Evolutionary conservation across 2,888 invertebrate species (phyloP), one percentile per base, ranked within the genome.

Genomic region (Trichopoda pennipes): DNA sequence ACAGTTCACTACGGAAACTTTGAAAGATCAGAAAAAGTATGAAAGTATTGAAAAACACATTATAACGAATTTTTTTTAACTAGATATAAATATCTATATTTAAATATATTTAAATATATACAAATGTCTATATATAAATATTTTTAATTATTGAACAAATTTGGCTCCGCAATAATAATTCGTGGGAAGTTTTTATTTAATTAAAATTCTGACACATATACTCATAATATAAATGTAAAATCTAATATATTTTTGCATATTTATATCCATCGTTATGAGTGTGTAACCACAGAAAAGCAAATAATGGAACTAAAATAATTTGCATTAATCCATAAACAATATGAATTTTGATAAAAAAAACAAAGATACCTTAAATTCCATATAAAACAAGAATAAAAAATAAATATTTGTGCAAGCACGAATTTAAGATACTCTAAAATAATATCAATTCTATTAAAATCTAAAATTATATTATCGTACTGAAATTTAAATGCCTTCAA

Each of bases 301-400:
- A 74, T 16, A 74, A 68, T 21, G 16, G 28, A 79, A 51, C 66
- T 56, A 56, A 79, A 76, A 68, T 76, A 75, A 68, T 68, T 72
- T 82, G 82, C 79, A 79, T 66, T 75, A 79, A 79, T 70, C 70
- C 75, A 75, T 51, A 69, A 58, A 38, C 58, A 51, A 77, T 63
- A 42, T 60, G 58, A 12, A 47, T 68, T 60, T 58, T 2, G 23
- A 28, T 49, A 23, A 23, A 32, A 35, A 38, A 64, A 47, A 16
- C 7, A n/a, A n/a, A 28, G 28, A 28, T 8, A 28, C 28, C 4
- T 2, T 28, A 8, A 28, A 4, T 28, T 28, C 28, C n/a, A n/a
- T n/a, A n/a, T 28, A 28, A 28, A 28, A 4, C 4, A 28, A 28
- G 8, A 21, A 19, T 10, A 44, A n/a, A 6, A 44, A 3, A 14